Evolutionary conservation across 2,888 invertebrate species (phyloP).

Genomic region (Cryptus viduatorius): DNA sequence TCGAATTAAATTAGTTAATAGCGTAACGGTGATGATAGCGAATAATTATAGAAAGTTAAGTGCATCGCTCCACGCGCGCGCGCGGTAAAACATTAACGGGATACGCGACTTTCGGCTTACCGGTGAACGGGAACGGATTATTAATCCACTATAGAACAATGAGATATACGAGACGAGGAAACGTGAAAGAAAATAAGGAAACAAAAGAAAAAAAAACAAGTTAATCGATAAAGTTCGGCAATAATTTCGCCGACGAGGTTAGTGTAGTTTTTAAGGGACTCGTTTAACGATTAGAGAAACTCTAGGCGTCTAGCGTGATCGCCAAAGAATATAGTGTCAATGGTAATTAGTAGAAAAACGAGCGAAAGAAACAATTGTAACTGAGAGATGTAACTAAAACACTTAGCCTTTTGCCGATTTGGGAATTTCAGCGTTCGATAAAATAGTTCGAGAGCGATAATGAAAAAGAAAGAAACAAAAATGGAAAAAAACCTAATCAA

Average conservation of each 20-base stretch:
- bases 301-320: conserved; percentile 64
- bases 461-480: conserved; percentile 24
- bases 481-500: conserved; percentile 15
- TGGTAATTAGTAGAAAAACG: conserved; percentile 53
- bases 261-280: conserved; percentile 65
- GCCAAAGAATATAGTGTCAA: conserved; percentile 64
- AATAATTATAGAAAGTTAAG: conserved; percentile 66
- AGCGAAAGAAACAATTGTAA: conserved; percentile 48
- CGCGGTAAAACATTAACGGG: conserved; percentile 8
- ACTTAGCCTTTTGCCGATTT: conserved; percentile 50
- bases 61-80: conserved; percentile 23
- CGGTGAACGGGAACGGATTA: conserved; percentile 12
- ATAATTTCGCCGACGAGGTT: conserved; percentile 23
- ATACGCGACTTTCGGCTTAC: background rate
- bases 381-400: conserved; percentile 40
- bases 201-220: background rate
- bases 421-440: conserved; percentile 62
- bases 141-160: background rate
- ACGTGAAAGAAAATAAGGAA: background rate
- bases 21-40: conserved; percentile 69
- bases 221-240: conserved; percentile 44
- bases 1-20: conserved; percentile 69
- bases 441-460: conserved; percentile 36
- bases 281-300: conserved; percentile 62
- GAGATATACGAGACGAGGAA: background rate